Conservation (phyloP, 1,140 invertebrate genomes). For the Mesaphorura yosii region DNA sequence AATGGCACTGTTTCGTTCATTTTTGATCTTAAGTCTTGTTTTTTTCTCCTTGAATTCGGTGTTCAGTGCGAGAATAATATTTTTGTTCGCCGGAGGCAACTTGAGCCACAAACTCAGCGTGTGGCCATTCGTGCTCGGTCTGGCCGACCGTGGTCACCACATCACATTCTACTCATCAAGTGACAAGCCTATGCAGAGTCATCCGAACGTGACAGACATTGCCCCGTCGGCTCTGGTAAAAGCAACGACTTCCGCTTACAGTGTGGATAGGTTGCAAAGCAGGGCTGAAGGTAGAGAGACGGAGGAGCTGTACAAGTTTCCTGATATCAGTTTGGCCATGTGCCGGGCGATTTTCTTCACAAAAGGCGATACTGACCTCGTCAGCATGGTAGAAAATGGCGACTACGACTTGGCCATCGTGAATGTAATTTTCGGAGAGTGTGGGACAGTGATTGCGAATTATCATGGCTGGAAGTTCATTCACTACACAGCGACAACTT, state of each 20-base stretch:
- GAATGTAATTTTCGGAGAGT: too few species aligned
- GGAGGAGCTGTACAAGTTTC: too few species aligned
- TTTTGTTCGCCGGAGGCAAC: slow-evolving; percentile 16
- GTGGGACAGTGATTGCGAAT: not conserved
- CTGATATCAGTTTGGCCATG: too few species aligned
- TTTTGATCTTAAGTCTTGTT: not conserved
- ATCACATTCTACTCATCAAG: slow-evolving; percentile 14
- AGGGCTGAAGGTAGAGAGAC: not conserved
- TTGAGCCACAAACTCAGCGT: slow-evolving; percentile 8
- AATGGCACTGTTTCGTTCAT: not conserved
- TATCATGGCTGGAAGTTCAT: too few species aligned
- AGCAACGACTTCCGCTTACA: not conserved
- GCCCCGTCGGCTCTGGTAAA: not conserved
- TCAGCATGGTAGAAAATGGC: too few species aligned
- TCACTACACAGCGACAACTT: too few species aligned
- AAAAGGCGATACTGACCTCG: too few species aligned
- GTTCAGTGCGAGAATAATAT: slow-evolving; percentile 14
- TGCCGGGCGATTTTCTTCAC: too few species aligned
- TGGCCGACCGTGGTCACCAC: slow-evolving; percentile 16
- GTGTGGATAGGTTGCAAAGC: slow-evolving; percentile 8
- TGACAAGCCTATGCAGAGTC: not conserved
- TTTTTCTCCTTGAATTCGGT: not conserved
- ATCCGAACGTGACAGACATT: slow-evolving; percentile 7
- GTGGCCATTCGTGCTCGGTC: slow-evolving; percentile 12
- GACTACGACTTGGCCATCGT: too few species aligned